Evolutionary conservation across 1,140 invertebrate genomes (phyloP), one percentile per base, ranked within the genome.

Genomic region (Coboldia fuscipes): DNA sequence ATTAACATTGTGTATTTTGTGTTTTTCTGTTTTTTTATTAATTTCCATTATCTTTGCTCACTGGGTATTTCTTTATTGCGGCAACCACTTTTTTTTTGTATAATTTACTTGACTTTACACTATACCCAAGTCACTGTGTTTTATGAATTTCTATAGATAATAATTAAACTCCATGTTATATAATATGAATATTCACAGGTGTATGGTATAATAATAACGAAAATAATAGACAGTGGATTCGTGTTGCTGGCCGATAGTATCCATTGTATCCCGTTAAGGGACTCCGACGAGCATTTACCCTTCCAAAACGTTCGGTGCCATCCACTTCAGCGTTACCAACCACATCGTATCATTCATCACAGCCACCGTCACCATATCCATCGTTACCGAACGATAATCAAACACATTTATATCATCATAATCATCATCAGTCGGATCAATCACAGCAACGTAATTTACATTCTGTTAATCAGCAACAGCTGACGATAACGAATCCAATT

Each of bases 241-340:
- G 51, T 41, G 43, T 54, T 52, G 51, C 51, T 44, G 51, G 51
- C 42, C 51, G 51, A 54, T 54, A 54, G 51, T 54, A 54, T 46
- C 51, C 51, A 45, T 50, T 50, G 40, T 49, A 54, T 48, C 51
- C 51, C 48, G 49, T 45, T 39, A 54, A 54, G 44, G 51, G 51
- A 44, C 46, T 54, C 42, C 51, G 51, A 48, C 48, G 49, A 47
- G 48, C 48, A 48, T 54, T 34, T 14, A 12, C 8, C 5, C 19
- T 22, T 21, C 16, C 8, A 30, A 17, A 30, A 30, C 27, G 30
- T 21, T 2, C 58, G 60, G 40, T 56, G 59, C 41, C 56, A 57
- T 26, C 39, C 33, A 14, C 38, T 39, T 28, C 44, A 45, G 12
- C 42, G 42, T 12, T 36, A 43, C 44, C 46, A 48, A 47, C 42